Evolutionary conservation across 2,888 invertebrate species (phyloP).

Genomic region (Megastigmus dorsalis): DNA sequence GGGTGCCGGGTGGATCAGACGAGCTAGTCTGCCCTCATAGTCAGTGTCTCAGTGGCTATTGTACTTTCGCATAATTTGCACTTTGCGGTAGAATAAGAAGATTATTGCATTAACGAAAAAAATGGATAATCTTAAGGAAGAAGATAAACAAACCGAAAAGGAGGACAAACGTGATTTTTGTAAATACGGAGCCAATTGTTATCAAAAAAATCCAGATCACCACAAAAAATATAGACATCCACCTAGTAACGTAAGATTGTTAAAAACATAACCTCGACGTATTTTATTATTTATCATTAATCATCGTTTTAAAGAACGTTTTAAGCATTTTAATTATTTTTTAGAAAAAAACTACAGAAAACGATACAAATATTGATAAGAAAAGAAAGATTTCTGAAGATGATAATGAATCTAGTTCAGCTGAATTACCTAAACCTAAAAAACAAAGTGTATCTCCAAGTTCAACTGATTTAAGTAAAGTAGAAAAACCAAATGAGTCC

Average conservation of each 20-base stretch:
- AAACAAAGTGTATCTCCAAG: constrained; percentile 9
- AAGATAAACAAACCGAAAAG: neutral
- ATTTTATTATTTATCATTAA: too few species aligned
- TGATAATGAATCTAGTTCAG: neutral
- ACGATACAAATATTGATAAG: neutral
- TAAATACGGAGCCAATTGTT: constrained; percentile 87
- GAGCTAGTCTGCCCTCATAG: too few species aligned
- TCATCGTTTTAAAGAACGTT: too few species aligned
- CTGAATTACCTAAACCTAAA: neutral
- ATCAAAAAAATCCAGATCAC: constrained; percentile 87
- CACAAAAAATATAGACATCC: constrained; percentile 86
- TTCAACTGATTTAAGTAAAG: neutral
- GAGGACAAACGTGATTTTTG: too few species aligned
- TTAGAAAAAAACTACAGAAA: neutral
- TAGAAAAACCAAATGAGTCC: neutral
- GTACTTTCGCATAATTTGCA: too few species aligned
- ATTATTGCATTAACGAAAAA: too few species aligned
- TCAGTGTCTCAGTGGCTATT: too few species aligned
- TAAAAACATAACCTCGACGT: constrained; percentile 17
- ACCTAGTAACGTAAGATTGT: constrained; percentile 68
- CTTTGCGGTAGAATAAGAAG: too few species aligned
- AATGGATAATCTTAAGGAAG: neutral
- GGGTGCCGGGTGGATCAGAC: too few species aligned
- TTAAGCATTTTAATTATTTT: neutral
- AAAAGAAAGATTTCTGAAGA: constrained; percentile 31